Evolutionary conservation across 2,113 vertebrate genomes (phyloP), one percentile per base, ranked within the genome.

Genomic region (Mesoclemmys tuberculata): DNA sequence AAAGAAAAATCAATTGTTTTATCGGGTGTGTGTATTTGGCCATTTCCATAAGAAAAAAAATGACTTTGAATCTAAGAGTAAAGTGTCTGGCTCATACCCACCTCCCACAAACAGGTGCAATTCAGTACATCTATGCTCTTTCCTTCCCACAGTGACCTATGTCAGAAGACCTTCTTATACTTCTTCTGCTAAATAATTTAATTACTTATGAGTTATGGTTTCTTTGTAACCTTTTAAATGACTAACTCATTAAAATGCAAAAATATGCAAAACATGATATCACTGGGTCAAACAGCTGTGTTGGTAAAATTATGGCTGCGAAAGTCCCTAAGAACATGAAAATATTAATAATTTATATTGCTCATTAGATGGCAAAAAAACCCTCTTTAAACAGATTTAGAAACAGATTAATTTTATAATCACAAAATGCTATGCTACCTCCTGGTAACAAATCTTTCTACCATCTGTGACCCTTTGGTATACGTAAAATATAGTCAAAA

Each of bases 141-240:
- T 87, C 90, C 95, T 98, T 97, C 96, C 87, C 96, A 98, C 83
- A 96, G 51, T 98, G 97, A 98, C 98, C 97, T 96, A 82, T 95
- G 96, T 96, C 95, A 97, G 95, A 96, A 95, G 95, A 97, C 85
- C 92, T 97, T 93, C 96, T 98, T 95, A 97, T 90, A 98, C 92
- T 98, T 96, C 84, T 97, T 90, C 95, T 97, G 95, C 94, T 98
- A 98, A 98, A 98, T 98, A 98, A 98, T 98, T 98, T 97, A 98
- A 98, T 98, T 98, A 98, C 96, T 98, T 98, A 97, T 98, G 97
- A 98, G 97, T 98, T 98, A 98, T 98, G 97, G 96, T 98, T 98
- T 98, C 98, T 98, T 98, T 97, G 97, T 98, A 98, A 98, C 97
- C 97, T 98, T 98, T 98, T 97, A 98, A 98, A 98, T 98, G 80